Evolutionary conservation across 2,888 invertebrate genomes (phyloP).

Genomic region (Eudemis profundana): DNA sequence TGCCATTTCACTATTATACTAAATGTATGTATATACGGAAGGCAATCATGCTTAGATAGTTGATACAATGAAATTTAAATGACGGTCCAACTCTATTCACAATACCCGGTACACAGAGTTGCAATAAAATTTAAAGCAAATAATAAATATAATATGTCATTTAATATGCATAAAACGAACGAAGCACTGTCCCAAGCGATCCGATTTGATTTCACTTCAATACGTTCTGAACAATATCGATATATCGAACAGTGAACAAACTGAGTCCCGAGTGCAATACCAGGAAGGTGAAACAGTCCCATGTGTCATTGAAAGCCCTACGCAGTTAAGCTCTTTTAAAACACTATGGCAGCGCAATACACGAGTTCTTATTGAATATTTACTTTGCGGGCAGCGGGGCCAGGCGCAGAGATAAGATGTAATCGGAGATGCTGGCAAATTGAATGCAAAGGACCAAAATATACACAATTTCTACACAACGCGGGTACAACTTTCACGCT

Average conservation of each 20-base stretch:
- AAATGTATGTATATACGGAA: too few relatives aligned
- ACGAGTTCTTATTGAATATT: slow-evolving; percentile 74
- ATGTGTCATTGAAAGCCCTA: too few relatives aligned
- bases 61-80: too few relatives aligned
- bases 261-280: slow-evolving; percentile 64
- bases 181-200: slow-evolving; percentile 35
- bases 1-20: too few relatives aligned
- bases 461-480: background rate
- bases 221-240: slow-evolving; percentile 71
- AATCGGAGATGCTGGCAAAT: background rate
- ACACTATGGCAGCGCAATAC: slow-evolving; percentile 56
- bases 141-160: background rate
- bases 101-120: too few relatives aligned
- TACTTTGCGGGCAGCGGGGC: slow-evolving; percentile 56
- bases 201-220: slow-evolving; percentile 60
- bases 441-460: slow-evolving; percentile 7
- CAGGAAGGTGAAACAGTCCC: background rate
- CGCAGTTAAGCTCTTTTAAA: too few relatives aligned
- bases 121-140: background rate
- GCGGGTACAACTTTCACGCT: background rate
- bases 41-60: too few relatives aligned
- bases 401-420: background rate
- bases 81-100: too few relatives aligned
- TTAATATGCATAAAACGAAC: background rate
- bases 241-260: slow-evolving; percentile 75